Percentiles rank a stretch among this genome's conserved stretches.
Conservation (phyloP, 2,113 vertebrate species). For the Perognathus longimembris region DNA sequence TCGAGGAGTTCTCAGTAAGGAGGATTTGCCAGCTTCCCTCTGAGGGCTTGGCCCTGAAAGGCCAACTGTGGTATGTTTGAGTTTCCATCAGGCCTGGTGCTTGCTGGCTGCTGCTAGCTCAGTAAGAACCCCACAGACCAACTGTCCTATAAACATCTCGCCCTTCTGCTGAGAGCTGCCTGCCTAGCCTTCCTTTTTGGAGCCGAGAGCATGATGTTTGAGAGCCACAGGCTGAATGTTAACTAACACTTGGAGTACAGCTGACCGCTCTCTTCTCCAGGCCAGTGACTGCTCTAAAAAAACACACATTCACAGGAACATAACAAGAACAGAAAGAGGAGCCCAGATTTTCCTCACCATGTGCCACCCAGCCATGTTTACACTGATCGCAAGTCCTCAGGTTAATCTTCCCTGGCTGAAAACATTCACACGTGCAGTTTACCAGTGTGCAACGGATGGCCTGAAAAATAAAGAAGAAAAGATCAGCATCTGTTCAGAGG, state of each 20-base stretch:
- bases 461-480: constrained; percentile 86
- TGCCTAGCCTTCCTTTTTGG: constrained; percentile 14
- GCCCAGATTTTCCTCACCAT: constrained; percentile 90
- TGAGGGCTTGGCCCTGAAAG: constrained; percentile 51
- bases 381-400: constrained; percentile 99
- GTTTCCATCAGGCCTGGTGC: constrained; percentile 59
- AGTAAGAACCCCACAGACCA: constrained; percentile 58
- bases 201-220: constrained; percentile 43
- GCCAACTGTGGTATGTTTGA: constrained; percentile 61
- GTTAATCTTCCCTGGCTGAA: constrained; percentile 99
- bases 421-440: constrained; percentile 99
- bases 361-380: constrained; percentile 99
- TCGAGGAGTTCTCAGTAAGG: background rate
- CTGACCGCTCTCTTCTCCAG: constrained; percentile 34
- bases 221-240: constrained; percentile 33
- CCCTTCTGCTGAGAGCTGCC: constrained; percentile 51
- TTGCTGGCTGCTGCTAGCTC: constrained; percentile 58
- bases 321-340: background rate
- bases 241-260: constrained; percentile 53
- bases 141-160: constrained; percentile 56
- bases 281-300: constrained; percentile 37
- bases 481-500: constrained; percentile 64
- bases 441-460: constrained; percentile 99
- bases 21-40: constrained; percentile 56
- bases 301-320: background rate